Conservation (phyloP, 37 sponge, comb jelly and placozoan species). For the Axinella damicornis region DNA sequence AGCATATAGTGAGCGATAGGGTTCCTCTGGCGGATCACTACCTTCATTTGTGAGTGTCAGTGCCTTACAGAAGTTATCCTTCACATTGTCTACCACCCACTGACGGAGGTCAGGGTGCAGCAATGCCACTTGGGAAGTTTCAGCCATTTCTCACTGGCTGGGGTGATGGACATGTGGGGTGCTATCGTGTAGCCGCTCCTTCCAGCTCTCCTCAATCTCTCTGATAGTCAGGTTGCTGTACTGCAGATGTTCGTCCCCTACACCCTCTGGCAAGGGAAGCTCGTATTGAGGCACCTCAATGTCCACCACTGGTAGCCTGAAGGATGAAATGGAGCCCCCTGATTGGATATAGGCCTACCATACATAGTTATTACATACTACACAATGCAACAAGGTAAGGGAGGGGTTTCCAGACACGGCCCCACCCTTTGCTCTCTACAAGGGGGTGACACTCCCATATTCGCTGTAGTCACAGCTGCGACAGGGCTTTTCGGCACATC, state of each 20-base stretch:
- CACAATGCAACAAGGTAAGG: too few species aligned
- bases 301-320: constrained; percentile 42
- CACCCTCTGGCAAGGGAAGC: constrained; percentile 79
- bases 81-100: constrained; percentile 46
- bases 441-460: too few species aligned
- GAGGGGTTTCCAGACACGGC: too few species aligned
- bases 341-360: too few species aligned
- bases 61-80: constrained; percentile 35
- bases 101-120: constrained; percentile 9
- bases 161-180: not conserved
- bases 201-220: constrained; percentile 73
- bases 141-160: constrained; percentile 21
- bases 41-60: constrained; percentile 18
- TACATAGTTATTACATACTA: too few species aligned
- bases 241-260: constrained; percentile 63
- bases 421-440: too few species aligned
- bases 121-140: not conserved
- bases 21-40: constrained; percentile 76
- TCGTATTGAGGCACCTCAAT: constrained; percentile 71
- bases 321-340: too few species aligned
- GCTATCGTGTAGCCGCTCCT: constrained; percentile 59
- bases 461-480: too few species aligned
- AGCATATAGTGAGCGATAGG: constrained; percentile 69
- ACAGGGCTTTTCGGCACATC: too few species aligned
- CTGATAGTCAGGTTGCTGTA: constrained; percentile 50